Base-by-base conservation (phyloP, 1,140 invertebrate species). In the Drosophila melanica region DNA sequence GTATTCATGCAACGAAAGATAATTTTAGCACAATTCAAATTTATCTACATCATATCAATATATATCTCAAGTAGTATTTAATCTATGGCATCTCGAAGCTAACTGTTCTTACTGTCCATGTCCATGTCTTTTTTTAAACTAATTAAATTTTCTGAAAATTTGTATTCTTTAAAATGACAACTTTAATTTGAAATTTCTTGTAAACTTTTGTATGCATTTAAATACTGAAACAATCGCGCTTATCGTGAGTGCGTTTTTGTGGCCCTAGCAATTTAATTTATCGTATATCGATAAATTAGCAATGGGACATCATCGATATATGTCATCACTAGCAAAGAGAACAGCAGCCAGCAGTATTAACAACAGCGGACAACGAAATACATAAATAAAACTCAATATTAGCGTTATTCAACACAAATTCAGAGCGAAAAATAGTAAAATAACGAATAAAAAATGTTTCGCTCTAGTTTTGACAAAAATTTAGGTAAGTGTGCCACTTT, bases 391-490 rank as follows among this genome's bases (percentile, higher is more conserved):
- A 51, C 6, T 30, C 35, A 47, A 14, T 14, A 37, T 33, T 35
- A n/a, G 8, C n/a, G 16, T 16, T 45, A 35, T 48, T 20, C 7
- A n/a, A 42, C 37, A 37, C 39, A 41, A 62, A 35, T 68, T 37
- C 6, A 16, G 1, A 51, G 39, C 69, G 37, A 47, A 47, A 7
- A 72, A 41, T 12, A 76, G 30, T 16, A 63, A 50, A 47, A 44
- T 11, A 33, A 27, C 9, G 37, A 54, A 8, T 45, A 58, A 9
- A 58, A 66, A n/a, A 92, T 92, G 91, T 92, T 92, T 81, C 82
- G 82, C 51, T 91, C 90, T 53, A 85, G 47, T 63, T 92, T 92
- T 54, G 91, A 92, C 42, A 92, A 90, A 70, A 92, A 85, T 79
- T 57, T 92, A 54, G 91, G 91, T 92, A 78, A 91, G 75, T 77